Evolutionary conservation across 2,888 invertebrate genomes (phyloP).

Genomic region (Machimus atricapillus): DNA sequence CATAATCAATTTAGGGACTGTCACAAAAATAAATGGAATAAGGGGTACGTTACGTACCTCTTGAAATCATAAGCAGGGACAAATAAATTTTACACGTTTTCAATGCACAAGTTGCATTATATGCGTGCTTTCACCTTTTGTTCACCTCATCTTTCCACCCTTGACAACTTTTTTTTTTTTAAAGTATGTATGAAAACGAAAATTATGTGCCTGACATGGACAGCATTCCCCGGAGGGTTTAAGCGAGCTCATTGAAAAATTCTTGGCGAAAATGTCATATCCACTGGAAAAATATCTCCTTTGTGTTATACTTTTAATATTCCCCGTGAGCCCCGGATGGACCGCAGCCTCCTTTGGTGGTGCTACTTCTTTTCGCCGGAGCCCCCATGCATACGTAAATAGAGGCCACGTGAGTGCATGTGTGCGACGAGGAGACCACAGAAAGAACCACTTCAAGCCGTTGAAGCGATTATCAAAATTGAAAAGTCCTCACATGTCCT

Average conservation of each 20-base stretch:
- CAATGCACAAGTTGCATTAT: not conserved
- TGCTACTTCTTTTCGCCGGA: not conserved
- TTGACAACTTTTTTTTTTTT: not conserved
- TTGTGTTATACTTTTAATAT: conserved; percentile 5
- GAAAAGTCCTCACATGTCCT: conserved; percentile 43
- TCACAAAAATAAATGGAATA: not conserved
- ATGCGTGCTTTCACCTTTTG: not conserved
- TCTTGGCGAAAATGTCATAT: conserved; percentile 15
- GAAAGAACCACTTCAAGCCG: conserved; percentile 26
- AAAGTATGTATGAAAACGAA: not conserved
- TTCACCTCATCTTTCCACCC: not conserved
- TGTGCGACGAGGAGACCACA: not conserved
- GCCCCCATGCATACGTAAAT: not conserved
- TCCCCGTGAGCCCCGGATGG: not conserved
- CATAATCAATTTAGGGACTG: not conserved
- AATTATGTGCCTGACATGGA: not conserved
- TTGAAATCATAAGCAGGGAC: not conserved
- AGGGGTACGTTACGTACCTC: not conserved
- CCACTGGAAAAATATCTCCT: not conserved
- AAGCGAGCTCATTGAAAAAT: conserved; percentile 3
- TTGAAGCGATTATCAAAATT: conserved; percentile 42
- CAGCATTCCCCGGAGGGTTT: not conserved
- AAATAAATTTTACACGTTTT: not conserved
- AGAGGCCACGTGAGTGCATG: not conserved
- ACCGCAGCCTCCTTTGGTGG: not conserved